Evolutionary conservation across 2,888 invertebrate species (phyloP).

Genomic region (Callyntrura sp.): DNA sequence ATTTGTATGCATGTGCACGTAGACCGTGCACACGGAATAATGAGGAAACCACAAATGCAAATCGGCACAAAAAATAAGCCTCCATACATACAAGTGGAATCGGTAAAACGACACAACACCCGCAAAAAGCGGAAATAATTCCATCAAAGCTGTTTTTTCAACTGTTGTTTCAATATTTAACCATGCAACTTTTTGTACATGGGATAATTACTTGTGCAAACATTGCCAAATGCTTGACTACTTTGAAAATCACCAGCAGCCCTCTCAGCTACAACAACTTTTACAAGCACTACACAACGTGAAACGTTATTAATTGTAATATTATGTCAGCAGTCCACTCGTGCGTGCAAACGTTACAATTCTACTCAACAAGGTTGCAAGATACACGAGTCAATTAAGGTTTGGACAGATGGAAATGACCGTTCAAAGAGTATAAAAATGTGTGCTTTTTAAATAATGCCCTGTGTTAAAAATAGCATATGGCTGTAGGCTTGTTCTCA

Average conservation of each 20-base stretch:
- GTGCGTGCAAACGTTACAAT: not conserved
- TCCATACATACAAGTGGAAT: not conserved
- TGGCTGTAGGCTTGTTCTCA: not conserved
- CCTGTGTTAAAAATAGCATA: not conserved
- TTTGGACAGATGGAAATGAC: not conserved
- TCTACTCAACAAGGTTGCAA: not conserved
- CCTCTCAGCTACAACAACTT: not conserved
- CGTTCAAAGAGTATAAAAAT: not conserved
- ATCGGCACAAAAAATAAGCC: not conserved
- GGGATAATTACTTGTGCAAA: slow-evolving; percentile 68
- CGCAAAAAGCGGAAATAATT: slow-evolving; percentile 7
- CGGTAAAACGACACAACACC: not conserved
- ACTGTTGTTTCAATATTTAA: not conserved
- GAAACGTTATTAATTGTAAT: not conserved
- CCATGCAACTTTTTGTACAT: not conserved
- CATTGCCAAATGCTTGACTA: slow-evolving; percentile 70
- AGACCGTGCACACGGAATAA: not conserved
- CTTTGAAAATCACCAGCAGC: slow-evolving; percentile 13
- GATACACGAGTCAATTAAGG: not conserved
- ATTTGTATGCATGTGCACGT: too few species aligned
- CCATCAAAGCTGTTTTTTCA: slow-evolving; percentile 12
- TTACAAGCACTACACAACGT: too few species aligned
- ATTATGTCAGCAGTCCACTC: not conserved
- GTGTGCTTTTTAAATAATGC: not conserved
- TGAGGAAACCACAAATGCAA: slow-evolving; percentile 10